Base-by-base conservation (phyloP, 1,140 invertebrate species). In the Bombyx mori region DNA sequence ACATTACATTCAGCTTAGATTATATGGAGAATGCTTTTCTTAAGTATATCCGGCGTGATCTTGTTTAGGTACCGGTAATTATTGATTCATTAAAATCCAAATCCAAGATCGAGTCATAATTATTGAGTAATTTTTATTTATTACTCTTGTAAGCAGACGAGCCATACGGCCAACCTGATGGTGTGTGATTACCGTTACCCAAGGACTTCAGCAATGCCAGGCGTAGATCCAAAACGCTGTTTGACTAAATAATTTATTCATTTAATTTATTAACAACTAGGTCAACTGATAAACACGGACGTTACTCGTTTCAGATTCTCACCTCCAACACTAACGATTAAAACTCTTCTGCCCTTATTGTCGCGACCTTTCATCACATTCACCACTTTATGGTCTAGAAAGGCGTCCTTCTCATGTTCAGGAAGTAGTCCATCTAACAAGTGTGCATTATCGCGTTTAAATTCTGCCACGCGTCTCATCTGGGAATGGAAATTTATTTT, bases 401-500 rank as follows among this genome's bases (percentile, higher is more conserved):
- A 90, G 7, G 91, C 88, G 0, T 83, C 79, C 68, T 91, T 90
- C 60, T 95, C 93, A 35, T 92, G 90, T 9, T 86, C 86, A 0
- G 94, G 92, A 67, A 92, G 72, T 9, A 95, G 68, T 49, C 92
- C 90, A 35, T 90, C 86, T 8, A 95, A 66, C 0, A 94, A 67
- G 1, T 84, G 63, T 0, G 90, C 89, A 66, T 96, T 89, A 60
- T 93, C 93, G 6, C 91, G 88, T 70, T 91, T 94, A 72, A 95
- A 96, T 43, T 91, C 90, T 2, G 93, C 92, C 10, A 92, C 87
- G 65, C 93, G 89, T 72, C 91, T 92, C 92, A 96, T 94, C 90
- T 94, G 69, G 44, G 79, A 55, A 8, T 8, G n/a, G 42, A 50
- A 50, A 26, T 8, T 7, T 26, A 26, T 6, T 3, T 50, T 50